phyloP scores from a whole-genome alignment of 2,113 vertebrate genomes.

The Forbesichthys agassizii region DNA sequence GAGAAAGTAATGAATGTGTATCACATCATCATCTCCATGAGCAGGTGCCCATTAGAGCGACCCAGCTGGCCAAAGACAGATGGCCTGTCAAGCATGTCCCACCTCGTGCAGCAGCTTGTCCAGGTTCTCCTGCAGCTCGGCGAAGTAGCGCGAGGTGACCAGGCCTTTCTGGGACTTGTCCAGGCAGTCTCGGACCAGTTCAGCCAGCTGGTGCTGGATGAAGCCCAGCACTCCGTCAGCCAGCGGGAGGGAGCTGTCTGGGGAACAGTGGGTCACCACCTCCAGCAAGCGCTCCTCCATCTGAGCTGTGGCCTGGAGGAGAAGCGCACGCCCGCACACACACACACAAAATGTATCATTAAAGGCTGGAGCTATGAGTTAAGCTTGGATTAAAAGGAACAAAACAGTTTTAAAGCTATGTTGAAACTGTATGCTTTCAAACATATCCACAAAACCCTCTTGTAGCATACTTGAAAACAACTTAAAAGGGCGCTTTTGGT shows the following conservation, averaged over 20 bases:
- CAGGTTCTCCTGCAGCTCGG: slow-evolving; percentile 95
- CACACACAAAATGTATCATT: slow-evolving; percentile 1
- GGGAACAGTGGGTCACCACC: slow-evolving; percentile 83
- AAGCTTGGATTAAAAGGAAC: too few relatives aligned
- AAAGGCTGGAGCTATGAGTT: not conserved
- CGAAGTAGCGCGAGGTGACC: slow-evolving; percentile 93
- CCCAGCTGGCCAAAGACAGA: not conserved
- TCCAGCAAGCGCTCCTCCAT: slow-evolving; percentile 95
- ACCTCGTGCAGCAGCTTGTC: slow-evolving; percentile 94
- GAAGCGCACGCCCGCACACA: slow-evolving; percentile 2
- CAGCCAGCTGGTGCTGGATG: slow-evolving; percentile 96
- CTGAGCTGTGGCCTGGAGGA: slow-evolving; percentile 89
- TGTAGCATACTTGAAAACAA: too few relatives aligned
- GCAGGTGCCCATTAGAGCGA: not conserved
- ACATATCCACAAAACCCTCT: too few relatives aligned
- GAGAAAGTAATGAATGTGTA: too few relatives aligned
- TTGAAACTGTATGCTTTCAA: too few relatives aligned
- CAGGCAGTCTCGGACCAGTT: slow-evolving; percentile 93
- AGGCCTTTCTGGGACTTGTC: slow-evolving; percentile 91
- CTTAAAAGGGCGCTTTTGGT: too few relatives aligned
- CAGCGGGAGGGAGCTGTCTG: slow-evolving; percentile 83
- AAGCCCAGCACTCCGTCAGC: slow-evolving; percentile 95
- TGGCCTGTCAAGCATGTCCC: slow-evolving; percentile 24
- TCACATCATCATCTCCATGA: not conserved
- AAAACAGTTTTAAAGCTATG: too few relatives aligned